Evolutionary conservation across 35 echinoderm and acorn worm species (phyloP).

Genomic region (Holothuria glaberrima): DNA sequence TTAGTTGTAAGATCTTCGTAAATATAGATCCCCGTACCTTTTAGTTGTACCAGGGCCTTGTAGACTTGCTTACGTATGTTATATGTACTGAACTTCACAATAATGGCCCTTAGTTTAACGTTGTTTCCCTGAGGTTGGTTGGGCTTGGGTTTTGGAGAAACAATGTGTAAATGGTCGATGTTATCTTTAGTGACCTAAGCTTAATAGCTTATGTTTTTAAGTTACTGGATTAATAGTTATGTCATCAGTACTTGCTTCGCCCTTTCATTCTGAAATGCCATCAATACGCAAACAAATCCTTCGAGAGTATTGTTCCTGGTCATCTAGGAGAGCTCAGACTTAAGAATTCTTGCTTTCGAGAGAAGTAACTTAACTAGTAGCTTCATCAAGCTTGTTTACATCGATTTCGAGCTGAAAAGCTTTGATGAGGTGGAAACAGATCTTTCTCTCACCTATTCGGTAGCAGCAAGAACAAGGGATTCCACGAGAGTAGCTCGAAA

Average conservation of each 20-base stretch:
- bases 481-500: constrained; percentile 4
- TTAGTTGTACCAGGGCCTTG: neutral
- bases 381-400: neutral
- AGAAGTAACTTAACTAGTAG: neutral
- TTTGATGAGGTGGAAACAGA: neutral
- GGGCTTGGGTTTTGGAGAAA: constrained; percentile 19
- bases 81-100: no score
- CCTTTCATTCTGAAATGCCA: constrained; percentile 27
- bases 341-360: neutral
- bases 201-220: constrained; percentile 24
- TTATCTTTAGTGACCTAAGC: constrained; percentile 24
- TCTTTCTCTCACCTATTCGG: neutral
- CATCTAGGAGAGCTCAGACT: neutral
- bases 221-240: constrained; percentile 7
- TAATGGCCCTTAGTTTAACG: constrained; percentile 2
- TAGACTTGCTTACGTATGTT: constrained; percentile 34
- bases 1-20: constrained; percentile 36
- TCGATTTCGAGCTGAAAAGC: neutral
- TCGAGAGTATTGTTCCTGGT: no score
- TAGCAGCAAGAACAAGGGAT: neutral
- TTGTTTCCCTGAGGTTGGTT: neutral
- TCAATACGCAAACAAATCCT: constrained; percentile 50
- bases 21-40: constrained; percentile 26
- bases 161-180: constrained; percentile 53
- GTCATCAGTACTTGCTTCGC: constrained; percentile 52